Conservation (phyloP, 2,113 vertebrate species). For the Cephalopterus ornatus region DNA sequence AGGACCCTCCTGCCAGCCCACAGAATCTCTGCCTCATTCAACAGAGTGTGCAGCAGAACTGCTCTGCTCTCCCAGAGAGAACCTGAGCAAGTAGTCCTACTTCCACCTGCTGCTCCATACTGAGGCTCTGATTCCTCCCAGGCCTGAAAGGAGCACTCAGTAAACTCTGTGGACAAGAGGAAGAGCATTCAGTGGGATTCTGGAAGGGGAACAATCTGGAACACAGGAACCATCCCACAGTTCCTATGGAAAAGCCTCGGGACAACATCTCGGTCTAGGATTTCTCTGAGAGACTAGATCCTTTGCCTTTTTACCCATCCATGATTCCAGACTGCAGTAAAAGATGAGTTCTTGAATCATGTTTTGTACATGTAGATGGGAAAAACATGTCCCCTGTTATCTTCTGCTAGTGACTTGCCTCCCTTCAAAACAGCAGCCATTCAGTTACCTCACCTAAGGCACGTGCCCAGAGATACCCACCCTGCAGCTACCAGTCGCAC, state of each 20-base stretch:
- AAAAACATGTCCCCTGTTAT: neutral
- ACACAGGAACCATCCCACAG: neutral
- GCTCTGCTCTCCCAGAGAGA: neutral
- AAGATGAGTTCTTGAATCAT: neutral
- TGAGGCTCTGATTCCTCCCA: neutral
- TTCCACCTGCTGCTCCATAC: neutral
- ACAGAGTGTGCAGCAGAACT: neutral
- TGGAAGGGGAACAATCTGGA: neutral
- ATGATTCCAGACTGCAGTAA: neutral
- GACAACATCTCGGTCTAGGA: neutral
- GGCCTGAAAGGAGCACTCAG: neutral
- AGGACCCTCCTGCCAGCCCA: neutral
- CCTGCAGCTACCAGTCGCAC: neutral
- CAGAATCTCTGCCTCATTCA: neutral
- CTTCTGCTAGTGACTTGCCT: neutral
- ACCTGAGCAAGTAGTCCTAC: neutral
- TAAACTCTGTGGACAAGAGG: neutral
- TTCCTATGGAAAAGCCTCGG: neutral
- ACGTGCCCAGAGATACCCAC: rapidly evolving
- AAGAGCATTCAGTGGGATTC: neutral
- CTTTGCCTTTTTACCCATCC: neutral
- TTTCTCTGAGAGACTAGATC: neutral
- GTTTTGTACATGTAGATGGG: neutral
- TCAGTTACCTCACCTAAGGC: neutral
- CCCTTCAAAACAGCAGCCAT: neutral